Evolutionary conservation across 2,888 invertebrate genomes (phyloP), one percentile per base, ranked within the genome.

Genomic region (Taphrorychus bicolor): DNA sequence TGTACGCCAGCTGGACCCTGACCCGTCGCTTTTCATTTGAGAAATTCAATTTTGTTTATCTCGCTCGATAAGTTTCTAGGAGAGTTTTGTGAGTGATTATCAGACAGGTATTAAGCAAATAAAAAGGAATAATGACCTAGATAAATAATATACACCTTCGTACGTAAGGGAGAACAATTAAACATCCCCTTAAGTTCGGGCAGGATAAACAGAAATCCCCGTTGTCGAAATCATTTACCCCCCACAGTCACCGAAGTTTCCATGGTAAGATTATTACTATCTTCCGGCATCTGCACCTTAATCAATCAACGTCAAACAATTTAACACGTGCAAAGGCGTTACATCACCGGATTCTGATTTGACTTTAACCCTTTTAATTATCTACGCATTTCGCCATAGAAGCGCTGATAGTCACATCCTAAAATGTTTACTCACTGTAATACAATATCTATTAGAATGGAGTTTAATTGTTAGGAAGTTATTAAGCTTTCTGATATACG

Each of bases 181-280:
- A 32, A 32, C 11, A 1, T 32, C 32, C 32, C 1, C 3, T 3
- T 32, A 45, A 7, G 5, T 45, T 18, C 5, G 14, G 18, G 18
- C 45, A 45, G 18, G 14, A 45, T 45, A 45, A 45, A 45, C 45
- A 45, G 14, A 45, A 18, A 18, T 3, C 4, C 14, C 7, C 45
- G 45, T 45, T 45, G 18, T 17, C 45, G 18, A 45, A 45, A 18
- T 45, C 14, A 45, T 17, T 45, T 45, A 17, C 16, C 45, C 7
- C 14, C 45, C 3, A 17, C 45, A 45, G 7, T 45, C 14, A 5
- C 9, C 14, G 18, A n/a, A 45, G 45, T 18, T 18, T 14, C 18
- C n/a, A 18, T 11, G 45, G 45, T 45, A 45, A 45, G 45, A 45
- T 45, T 45, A 45, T 45, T 18, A 45, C 18, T 45, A 45, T 45